phyloP scores from a whole-genome alignment of 2,888 invertebrate genomes.

The Drosophila greeni region DNA sequence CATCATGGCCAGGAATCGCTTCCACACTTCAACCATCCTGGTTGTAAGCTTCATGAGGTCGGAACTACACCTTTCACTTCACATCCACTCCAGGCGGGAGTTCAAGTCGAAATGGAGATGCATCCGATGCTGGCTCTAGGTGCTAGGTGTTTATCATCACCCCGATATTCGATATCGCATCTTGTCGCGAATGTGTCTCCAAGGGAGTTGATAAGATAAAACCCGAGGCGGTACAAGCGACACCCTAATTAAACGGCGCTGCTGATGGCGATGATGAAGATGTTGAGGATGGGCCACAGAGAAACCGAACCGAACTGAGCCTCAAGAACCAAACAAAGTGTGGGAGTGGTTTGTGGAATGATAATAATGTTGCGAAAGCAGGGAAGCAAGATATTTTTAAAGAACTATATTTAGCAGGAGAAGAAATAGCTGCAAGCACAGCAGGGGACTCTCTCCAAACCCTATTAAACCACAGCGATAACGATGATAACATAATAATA shows the following conservation, averaged over 20 bases:
- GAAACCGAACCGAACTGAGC: background rate
- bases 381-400: slow-evolving; percentile 8
- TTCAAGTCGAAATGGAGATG: slow-evolving; percentile 42
- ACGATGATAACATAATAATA: slow-evolving; percentile 1
- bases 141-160: slow-evolving; percentile 13
- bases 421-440: background rate
- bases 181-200: slow-evolving; percentile 38
- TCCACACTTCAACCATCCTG: slow-evolving; percentile 48
- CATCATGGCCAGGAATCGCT: slow-evolving; percentile 44
- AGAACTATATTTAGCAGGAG: slow-evolving; percentile 5
- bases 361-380: slow-evolving; percentile 2
- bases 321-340: background rate
- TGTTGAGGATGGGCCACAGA: slow-evolving; percentile 13
- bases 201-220: slow-evolving; percentile 37
- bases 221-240: slow-evolving; percentile 25
- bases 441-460: background rate
- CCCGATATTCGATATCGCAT: slow-evolving; percentile 38
- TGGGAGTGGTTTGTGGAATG: background rate
- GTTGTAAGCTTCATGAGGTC: slow-evolving; percentile 34
- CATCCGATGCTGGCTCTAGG: slow-evolving; percentile 14
- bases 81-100: slow-evolving; percentile 44
- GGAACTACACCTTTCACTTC: background rate
- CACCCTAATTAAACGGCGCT: slow-evolving; percentile 39
- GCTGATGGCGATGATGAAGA: slow-evolving; percentile 5
- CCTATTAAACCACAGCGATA: slow-evolving; percentile 1